A percentile compares a stretch with the other conserved stretches of the same genome.
Evolutionary conservation across 2,113 vertebrate species (phyloP).

Genomic region (Odontophorus gujanensis): DNA sequence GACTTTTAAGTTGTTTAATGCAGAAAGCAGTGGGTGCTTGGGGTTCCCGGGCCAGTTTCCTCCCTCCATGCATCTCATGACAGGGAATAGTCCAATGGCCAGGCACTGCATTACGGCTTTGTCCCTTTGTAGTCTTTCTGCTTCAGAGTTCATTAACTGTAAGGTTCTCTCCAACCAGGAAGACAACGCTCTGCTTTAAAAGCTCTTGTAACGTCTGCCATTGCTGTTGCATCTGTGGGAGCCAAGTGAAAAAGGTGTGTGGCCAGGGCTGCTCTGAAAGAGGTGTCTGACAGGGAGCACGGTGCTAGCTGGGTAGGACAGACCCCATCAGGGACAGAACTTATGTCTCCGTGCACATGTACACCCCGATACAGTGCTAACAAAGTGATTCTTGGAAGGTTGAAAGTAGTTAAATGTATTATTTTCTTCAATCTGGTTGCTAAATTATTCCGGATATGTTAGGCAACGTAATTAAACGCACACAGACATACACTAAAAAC

Average conservation of each 20-base stretch:
- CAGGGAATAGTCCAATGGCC: background rate
- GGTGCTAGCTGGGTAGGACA: no score
- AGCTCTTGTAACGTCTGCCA: background rate
- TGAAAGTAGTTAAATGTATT: constrained; percentile 67
- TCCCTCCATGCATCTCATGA: background rate
- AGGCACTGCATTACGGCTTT: fast-evolving
- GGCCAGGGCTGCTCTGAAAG: background rate
- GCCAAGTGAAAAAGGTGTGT: background rate
- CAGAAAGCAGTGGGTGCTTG: background rate
- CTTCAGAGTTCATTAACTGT: background rate
- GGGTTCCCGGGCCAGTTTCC: background rate
- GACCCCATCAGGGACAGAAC: background rate
- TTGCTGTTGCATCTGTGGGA: fast-evolving
- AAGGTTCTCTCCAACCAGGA: background rate
- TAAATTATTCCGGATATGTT: constrained; percentile 80
- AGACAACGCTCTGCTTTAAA: background rate
- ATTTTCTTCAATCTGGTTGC: constrained; percentile 73
- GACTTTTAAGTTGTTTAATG: background rate
- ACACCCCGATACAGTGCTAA: background rate
- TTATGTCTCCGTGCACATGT: background rate
- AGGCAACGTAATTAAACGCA: constrained; percentile 82
- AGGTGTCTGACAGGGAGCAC: fast-evolving
- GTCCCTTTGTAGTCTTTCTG: background rate
- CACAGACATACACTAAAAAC: constrained; percentile 33
- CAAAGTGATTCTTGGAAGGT: constrained; percentile 40